These are phyloP conservation scores for Benthosema pterotum DNA, from an alignment of 2,797 vertebrate genomes.

Conservation along the genomic window DNA sequence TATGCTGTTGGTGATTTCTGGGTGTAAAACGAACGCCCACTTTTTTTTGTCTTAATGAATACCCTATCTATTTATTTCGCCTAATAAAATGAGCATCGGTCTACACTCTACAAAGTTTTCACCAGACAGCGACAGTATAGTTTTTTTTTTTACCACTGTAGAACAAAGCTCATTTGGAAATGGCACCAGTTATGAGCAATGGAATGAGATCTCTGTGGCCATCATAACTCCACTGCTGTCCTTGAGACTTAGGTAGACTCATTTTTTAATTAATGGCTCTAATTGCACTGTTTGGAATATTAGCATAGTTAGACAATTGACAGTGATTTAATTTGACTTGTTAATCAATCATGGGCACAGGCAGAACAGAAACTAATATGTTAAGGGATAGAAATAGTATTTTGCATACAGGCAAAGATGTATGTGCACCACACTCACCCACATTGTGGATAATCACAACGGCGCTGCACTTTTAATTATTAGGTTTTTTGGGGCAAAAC, in stretches of 20 bases:
- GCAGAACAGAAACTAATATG: constrained; percentile 43
- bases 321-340: constrained; percentile 73
- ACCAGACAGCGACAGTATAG: too few relatives aligned
- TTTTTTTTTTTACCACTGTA: too few relatives aligned
- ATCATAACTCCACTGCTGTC: constrained; percentile 45
- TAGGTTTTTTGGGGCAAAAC: too few relatives aligned
- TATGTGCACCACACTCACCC: neutral
- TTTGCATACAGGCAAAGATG: constrained; percentile 37
- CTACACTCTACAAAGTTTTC: too few relatives aligned
- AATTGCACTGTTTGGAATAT: constrained; percentile 70
- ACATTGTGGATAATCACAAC: constrained; percentile 27
- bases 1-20: too few relatives aligned
- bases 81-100: too few relatives aligned
- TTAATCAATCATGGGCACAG: constrained; percentile 73
- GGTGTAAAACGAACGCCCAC: too few relatives aligned
- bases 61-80: too few relatives aligned
- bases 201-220: constrained; percentile 36
- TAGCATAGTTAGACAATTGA: constrained; percentile 57
- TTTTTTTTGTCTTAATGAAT: too few relatives aligned
- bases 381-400: constrained; percentile 57
- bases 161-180: too few relatives aligned
- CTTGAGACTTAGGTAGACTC: constrained; percentile 63
- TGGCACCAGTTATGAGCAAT: neutral
- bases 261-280: constrained; percentile 63
- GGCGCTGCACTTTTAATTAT: too few relatives aligned